These are phyloP conservation scores for Baronia brevicornis DNA, from an alignment of 2,888 invertebrate species.

Conservation along the genomic window DNA sequence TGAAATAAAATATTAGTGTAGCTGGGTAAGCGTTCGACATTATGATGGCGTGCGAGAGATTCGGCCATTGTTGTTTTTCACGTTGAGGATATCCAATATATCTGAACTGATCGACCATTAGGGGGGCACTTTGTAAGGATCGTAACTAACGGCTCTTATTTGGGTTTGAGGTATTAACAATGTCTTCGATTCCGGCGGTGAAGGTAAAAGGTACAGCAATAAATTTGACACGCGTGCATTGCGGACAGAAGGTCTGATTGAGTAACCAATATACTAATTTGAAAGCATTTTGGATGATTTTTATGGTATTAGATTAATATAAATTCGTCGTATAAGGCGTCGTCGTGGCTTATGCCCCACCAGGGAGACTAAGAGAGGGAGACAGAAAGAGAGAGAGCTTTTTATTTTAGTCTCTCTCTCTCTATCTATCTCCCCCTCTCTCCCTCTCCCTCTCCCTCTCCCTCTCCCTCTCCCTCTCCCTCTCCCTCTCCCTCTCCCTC, in stretches of 20 bases:
- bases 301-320: not conserved
- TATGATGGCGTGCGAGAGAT: slow-evolving; percentile 7
- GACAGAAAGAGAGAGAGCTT: no score
- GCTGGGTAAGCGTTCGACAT: no score
- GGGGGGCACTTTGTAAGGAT: slow-evolving; percentile 47
- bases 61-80: slow-evolving; percentile 24
- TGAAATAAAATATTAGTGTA: no score
- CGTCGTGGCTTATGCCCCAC: no score
- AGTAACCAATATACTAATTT: slow-evolving; percentile 64
- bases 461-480: no score
- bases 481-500: no score
- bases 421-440: no score
- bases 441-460: no score
- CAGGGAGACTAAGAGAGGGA: no score
- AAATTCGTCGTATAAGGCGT: not conserved
- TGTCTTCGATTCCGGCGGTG: slow-evolving; percentile 69
- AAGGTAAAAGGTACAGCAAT: slow-evolving; percentile 68
- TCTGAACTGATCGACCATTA: slow-evolving; percentile 60
- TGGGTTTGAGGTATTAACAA: slow-evolving; percentile 74
- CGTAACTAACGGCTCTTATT: slow-evolving; percentile 68
- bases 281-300: slow-evolving; percentile 36
- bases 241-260: slow-evolving; percentile 64
- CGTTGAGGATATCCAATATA: slow-evolving; percentile 48
- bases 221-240: slow-evolving; percentile 65
- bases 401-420: no score